Conservation (phyloP, 1,140 invertebrate genomes). For the Zaprionus gabonicus region DNA sequence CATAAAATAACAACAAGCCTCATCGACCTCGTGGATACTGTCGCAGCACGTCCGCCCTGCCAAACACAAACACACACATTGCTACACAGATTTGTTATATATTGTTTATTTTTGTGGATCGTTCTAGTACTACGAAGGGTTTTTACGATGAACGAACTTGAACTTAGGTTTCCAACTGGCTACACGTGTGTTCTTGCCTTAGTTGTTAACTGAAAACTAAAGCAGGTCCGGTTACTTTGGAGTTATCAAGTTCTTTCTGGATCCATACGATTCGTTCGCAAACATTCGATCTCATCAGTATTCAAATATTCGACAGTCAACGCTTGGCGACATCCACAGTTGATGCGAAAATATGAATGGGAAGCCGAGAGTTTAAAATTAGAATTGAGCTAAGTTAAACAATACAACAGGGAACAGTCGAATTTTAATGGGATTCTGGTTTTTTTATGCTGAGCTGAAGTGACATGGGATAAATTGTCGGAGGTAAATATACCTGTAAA, state of each 20-base stretch:
- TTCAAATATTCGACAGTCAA: conserved; percentile 8
- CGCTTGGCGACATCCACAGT: conserved; percentile 11
- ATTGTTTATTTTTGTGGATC: not conserved
- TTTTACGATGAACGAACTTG: conserved; percentile 3
- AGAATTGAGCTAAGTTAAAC: conserved; percentile 26
- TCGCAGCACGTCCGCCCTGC: conserved; percentile 54
- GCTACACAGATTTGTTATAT: not conserved
- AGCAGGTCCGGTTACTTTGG: conserved; percentile 1
- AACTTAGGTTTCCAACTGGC: not conserved
- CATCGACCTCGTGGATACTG: conserved; percentile 49
- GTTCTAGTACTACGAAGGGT: conserved; percentile 17
- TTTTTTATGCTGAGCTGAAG: not conserved
- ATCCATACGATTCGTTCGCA: not conserved
- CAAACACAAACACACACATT: conserved; percentile 14
- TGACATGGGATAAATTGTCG: not conserved
- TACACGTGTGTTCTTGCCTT: not conserved
- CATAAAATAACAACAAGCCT: conserved; percentile 39
- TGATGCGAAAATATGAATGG: conserved; percentile 24
- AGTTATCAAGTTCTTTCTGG: not conserved
- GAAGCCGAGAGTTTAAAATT: conserved; percentile 12
- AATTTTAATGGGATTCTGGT: conserved; percentile 12
- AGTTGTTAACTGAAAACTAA: not conserved
- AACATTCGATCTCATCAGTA: not conserved
- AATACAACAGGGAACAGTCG: not conserved
- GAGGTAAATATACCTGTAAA: not conserved